Conservation (phyloP, 2,113 vertebrate species). For the Dicentrarchus labrax region DNA sequence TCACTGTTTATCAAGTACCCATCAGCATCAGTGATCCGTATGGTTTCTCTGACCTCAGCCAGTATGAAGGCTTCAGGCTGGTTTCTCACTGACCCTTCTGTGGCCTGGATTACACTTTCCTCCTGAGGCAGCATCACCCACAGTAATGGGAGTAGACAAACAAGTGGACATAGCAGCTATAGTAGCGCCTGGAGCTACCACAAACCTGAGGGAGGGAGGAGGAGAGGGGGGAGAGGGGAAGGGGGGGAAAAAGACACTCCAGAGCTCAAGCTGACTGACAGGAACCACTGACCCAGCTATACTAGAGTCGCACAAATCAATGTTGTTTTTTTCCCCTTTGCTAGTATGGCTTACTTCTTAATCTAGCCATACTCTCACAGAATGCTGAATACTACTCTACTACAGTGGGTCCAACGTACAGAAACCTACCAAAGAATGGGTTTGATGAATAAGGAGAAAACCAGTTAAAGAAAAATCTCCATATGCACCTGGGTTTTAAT, state of each 20-base stretch:
- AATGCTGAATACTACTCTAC: conserved; percentile 48
- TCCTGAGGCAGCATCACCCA: conserved; percentile 72
- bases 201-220: conserved; percentile 30
- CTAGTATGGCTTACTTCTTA: conserved; percentile 57
- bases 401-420: conserved; percentile 5
- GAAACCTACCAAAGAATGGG: background rate
- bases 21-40: conserved; percentile 49
- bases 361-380: conserved; percentile 34
- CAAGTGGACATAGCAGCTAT: conserved; percentile 64
- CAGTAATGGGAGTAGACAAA: conserved; percentile 77
- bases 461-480: background rate
- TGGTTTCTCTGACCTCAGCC: conserved; percentile 53
- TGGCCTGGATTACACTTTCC: conserved; percentile 67
- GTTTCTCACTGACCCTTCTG: conserved; percentile 62
- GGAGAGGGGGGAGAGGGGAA: background rate
- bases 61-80: conserved; percentile 64
- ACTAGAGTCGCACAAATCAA: conserved; percentile 71
- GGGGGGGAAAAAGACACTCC: conserved; percentile 12
- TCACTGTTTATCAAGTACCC: conserved; percentile 51
- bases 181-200: conserved; percentile 58
- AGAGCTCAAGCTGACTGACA: conserved; percentile 70
- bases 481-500: background rate
- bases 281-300: conserved; percentile 74
- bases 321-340: conserved; percentile 56
- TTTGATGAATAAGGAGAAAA: conserved; percentile 7